Evolutionary conservation across 2,888 invertebrate genomes (phyloP).

Genomic region (Strigamia transsilvanica): DNA sequence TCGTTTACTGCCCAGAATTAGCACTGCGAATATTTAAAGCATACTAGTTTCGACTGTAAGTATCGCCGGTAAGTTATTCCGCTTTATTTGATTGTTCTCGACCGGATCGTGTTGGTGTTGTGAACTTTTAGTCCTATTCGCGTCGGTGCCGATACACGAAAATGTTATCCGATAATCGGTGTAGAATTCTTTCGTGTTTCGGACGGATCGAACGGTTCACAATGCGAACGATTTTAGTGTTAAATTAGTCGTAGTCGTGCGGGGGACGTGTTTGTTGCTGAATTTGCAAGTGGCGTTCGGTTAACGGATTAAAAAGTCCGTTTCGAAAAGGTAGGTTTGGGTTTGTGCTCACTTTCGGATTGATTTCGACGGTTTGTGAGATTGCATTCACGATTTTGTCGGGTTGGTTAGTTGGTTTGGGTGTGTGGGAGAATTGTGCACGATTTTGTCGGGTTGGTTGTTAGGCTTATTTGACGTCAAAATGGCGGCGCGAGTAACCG

Average conservation of each 20-base stretch:
- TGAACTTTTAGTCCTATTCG: not conserved
- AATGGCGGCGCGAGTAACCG: not conserved
- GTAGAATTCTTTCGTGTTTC: not conserved
- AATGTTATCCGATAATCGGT: not conserved
- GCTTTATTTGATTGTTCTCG: not conserved
- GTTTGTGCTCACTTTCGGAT: too few relatives aligned
- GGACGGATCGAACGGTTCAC: too few relatives aligned
- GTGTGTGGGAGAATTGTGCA: not conserved
- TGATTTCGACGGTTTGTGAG: too few relatives aligned
- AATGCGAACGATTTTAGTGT: too few relatives aligned
- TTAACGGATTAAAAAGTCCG: too few relatives aligned
- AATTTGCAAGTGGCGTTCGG: too few relatives aligned
- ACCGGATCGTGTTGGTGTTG: not conserved
- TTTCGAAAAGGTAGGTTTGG: too few relatives aligned
- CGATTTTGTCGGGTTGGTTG: not conserved
- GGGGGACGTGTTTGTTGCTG: too few relatives aligned
- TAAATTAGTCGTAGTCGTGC: too few relatives aligned
- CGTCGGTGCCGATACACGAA: not conserved
- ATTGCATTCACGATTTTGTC: not conserved
- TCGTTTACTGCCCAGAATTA: not conserved
- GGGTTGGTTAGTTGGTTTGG: not conserved
- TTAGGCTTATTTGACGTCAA: not conserved
- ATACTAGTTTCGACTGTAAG: not conserved
- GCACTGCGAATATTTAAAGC: not conserved
- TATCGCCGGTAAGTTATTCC: not conserved